Evolutionary conservation across 2,113 vertebrate genomes (phyloP).

Genomic region (Sminthopsis crassicaudata): DNA sequence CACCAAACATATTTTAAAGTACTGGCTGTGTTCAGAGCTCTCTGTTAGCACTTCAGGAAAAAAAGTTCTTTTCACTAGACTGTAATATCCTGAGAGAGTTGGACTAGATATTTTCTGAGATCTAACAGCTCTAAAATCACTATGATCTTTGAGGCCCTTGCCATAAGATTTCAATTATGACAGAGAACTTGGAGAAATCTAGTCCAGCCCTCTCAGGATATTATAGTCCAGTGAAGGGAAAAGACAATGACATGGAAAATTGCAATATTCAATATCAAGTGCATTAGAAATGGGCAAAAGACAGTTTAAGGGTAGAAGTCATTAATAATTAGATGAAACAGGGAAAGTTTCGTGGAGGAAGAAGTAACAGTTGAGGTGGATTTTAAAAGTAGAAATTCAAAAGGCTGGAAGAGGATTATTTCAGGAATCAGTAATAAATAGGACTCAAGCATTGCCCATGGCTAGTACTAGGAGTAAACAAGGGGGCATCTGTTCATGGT

Average conservation of each 20-base stretch:
- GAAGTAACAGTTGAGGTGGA: background rate
- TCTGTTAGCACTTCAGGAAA: background rate
- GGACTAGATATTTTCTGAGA: background rate
- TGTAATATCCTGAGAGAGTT: background rate
- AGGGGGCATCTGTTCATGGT: background rate
- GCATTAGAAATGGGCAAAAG: background rate
- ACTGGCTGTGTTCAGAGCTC: background rate
- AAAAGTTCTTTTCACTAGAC: background rate
- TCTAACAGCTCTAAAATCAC: background rate
- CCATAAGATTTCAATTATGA: background rate
- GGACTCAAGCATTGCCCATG: background rate
- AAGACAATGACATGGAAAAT: background rate
- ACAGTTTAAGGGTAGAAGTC: background rate
- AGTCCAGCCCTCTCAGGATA: background rate
- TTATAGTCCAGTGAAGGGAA: background rate
- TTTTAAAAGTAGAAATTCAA: background rate
- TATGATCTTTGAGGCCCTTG: background rate
- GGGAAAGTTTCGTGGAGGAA: background rate
- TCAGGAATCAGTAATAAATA: background rate
- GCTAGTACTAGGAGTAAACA: background rate
- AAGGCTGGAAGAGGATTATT: background rate
- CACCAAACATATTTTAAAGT: background rate
- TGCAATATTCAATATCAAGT: background rate
- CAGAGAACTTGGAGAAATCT: background rate
- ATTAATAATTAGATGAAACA: background rate